Evolutionary conservation across 2,888 invertebrate genomes (phyloP).

Genomic region (Blastobasis lacticolella): DNA sequence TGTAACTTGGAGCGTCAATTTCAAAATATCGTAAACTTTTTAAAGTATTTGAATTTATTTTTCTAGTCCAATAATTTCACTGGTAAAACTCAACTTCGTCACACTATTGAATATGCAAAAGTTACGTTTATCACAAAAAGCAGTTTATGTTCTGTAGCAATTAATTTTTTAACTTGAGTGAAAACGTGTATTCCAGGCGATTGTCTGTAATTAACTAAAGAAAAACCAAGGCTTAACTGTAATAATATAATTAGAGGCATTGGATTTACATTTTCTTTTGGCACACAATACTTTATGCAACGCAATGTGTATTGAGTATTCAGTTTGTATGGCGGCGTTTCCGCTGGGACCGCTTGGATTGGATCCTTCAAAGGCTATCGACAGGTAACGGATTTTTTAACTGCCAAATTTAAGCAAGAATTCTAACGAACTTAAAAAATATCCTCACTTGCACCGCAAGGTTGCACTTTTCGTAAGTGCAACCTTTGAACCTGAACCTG

Average conservation of each 20-base stretch:
- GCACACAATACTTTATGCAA: constrained; percentile 50
- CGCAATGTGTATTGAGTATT: constrained; percentile 41
- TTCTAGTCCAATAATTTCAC: too few relatives aligned
- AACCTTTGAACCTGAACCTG: too few relatives aligned
- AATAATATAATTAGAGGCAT: constrained; percentile 53
- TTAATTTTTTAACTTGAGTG: background rate
- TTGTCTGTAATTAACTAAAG: constrained; percentile 56
- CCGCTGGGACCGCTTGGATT: constrained; percentile 41
- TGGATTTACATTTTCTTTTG: constrained; percentile 70
- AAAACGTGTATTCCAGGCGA: constrained; percentile 41
- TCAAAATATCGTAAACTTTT: too few relatives aligned
- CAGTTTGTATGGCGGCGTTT: constrained; percentile 38
- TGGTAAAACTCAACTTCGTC: too few relatives aligned
- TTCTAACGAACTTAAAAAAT: too few relatives aligned
- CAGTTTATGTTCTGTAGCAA: too few relatives aligned
- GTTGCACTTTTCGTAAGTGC: too few relatives aligned
- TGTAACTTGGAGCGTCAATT: background rate
- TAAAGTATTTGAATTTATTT: too few relatives aligned
- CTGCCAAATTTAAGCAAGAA: background rate
- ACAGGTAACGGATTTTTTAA: background rate
- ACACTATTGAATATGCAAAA: too few relatives aligned
- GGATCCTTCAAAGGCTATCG: constrained; percentile 23
- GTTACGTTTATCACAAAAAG: too few relatives aligned
- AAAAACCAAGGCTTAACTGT: constrained; percentile 60
- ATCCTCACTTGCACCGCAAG: too few relatives aligned